Evolutionary conservation across 2,113 vertebrate genomes (phyloP).

Genomic region (Nipponia nippon): DNA sequence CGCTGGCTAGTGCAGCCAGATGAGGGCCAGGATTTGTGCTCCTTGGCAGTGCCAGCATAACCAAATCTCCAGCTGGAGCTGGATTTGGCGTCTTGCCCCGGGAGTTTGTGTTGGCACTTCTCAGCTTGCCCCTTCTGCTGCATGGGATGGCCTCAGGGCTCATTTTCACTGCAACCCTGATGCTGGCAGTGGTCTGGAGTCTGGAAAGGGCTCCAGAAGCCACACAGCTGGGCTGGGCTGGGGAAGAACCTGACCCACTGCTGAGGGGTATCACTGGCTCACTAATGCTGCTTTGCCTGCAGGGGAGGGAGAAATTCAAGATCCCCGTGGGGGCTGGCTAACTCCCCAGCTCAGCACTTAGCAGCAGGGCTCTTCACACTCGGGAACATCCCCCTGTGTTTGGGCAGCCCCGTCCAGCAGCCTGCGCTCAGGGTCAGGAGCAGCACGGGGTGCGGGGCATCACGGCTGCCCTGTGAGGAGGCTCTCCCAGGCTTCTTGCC

Average conservation of each 20-base stretch:
- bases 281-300: background rate
- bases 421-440: background rate
- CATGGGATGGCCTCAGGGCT: background rate
- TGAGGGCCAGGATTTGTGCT: background rate
- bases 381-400: background rate
- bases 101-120: background rate
- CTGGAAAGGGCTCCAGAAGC: background rate
- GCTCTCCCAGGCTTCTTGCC: background rate
- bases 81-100: background rate
- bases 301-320: background rate
- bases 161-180: background rate
- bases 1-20: background rate
- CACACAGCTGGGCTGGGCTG: background rate
- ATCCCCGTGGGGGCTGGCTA: background rate
- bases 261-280: background rate
- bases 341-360: background rate
- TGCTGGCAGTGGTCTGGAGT: background rate
- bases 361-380: background rate
- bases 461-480: accelerated
- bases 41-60: background rate
- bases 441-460: accelerated
- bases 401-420: background rate
- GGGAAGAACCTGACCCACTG: background rate
- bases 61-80: background rate
- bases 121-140: background rate